Percentiles rank a stretch among this genome's conserved stretches.
phyloP scores from a whole-genome alignment of 2,113 vertebrate species.

The Mionectes macconnelli region DNA sequence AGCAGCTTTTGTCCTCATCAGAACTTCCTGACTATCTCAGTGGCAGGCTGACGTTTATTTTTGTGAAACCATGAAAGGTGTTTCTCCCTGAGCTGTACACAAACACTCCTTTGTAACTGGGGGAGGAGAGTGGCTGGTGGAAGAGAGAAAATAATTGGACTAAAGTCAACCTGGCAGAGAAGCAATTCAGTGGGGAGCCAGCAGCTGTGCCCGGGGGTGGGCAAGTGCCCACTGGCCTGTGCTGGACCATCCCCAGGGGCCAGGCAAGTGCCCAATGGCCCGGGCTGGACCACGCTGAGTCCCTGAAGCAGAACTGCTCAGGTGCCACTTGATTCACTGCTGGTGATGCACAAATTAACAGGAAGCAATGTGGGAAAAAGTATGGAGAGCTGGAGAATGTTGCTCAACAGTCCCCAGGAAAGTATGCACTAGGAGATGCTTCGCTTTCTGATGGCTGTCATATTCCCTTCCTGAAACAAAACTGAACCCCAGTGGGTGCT shows the following conservation, averaged over 20 bases:
- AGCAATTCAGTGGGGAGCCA: not conserved
- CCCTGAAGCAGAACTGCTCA: not conserved
- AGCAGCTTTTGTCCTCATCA: not conserved
- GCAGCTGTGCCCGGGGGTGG: not conserved
- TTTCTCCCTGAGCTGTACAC: slow-evolving; percentile 10
- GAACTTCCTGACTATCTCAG: not conserved
- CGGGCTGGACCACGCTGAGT: not conserved
- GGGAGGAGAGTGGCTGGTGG: not conserved
- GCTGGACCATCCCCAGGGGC: not conserved
- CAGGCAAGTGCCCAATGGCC: not conserved
- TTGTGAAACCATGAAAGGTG: not conserved
- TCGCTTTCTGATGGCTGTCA: not conserved
- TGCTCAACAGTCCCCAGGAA: not conserved
- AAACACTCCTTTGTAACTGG: not conserved
- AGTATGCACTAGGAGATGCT: not conserved
- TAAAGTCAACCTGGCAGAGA: not conserved
- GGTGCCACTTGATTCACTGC: not conserved
- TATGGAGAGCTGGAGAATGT: not conserved
- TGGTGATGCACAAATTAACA: not conserved
- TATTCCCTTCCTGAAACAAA: not conserved
- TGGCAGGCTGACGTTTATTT: not conserved
- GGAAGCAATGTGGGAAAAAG: not conserved
- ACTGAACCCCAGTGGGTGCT: not conserved
- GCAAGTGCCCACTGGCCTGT: not conserved
- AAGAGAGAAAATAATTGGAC: not conserved